These are phyloP conservation scores for Siniperca obscura DNA, from an alignment of 2,797 vertebrate genomes.

Conservation along the genomic window DNA sequence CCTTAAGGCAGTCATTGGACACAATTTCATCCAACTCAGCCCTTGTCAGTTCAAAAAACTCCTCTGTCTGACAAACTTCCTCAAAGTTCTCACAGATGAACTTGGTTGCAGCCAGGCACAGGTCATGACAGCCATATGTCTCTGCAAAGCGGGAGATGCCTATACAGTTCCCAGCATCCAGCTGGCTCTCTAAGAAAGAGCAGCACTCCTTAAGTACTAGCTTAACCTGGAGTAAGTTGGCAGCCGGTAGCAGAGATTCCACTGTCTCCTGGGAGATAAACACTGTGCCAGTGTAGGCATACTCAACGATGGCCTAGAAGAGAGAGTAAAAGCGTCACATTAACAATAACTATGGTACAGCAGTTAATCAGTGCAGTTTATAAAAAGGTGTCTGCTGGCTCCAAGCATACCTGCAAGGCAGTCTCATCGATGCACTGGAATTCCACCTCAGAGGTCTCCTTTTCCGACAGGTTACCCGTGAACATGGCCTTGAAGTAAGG, in stretches of 20 bases:
- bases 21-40: slow-evolving; percentile 96
- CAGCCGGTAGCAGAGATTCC: slow-evolving; percentile 96
- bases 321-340: slow-evolving; percentile 37
- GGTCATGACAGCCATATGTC: slow-evolving; percentile 96
- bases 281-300: slow-evolving; percentile 97
- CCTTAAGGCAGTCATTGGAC: slow-evolving; percentile 97
- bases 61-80: slow-evolving; percentile 96
- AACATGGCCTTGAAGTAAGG: slow-evolving; percentile 99
- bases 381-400: neutral
- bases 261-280: slow-evolving; percentile 99
- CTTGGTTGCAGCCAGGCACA: slow-evolving; percentile 94
- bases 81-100: slow-evolving; percentile 99
- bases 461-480: slow-evolving; percentile 96
- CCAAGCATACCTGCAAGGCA: slow-evolving; percentile 87
- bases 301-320: slow-evolving; percentile 95
- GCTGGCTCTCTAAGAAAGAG: slow-evolving; percentile 95
- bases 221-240: slow-evolving; percentile 97
- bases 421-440: slow-evolving; percentile 97
- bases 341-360: slow-evolving; percentile 7
- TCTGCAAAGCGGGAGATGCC: slow-evolving; percentile 98
- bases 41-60: slow-evolving; percentile 96
- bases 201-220: slow-evolving; percentile 98
- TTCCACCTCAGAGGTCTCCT: slow-evolving; percentile 97
- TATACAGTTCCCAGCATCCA: slow-evolving; percentile 98
- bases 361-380: neutral